These are phyloP conservation scores for Sarotherodon lohbergeri DNA, from an alignment of 2,113 vertebrate species.

Conservation along the genomic window DNA sequence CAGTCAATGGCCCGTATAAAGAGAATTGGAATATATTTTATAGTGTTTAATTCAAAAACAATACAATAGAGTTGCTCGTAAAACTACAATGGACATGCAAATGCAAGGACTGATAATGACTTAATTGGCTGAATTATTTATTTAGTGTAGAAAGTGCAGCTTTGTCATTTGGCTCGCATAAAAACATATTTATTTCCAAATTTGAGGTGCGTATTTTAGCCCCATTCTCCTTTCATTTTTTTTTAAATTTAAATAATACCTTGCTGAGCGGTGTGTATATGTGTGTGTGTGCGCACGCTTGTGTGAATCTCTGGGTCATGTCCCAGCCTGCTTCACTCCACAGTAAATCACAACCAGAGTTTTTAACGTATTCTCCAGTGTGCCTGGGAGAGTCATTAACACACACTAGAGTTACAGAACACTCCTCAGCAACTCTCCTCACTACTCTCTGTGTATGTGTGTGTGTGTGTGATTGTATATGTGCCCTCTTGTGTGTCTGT, in stretches of 20 bases:
- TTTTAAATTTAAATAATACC: accelerated
- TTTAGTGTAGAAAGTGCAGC: background rate
- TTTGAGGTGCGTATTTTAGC: background rate
- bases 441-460: background rate
- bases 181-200: conserved; percentile 6
- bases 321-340: conserved; percentile 61
- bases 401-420: conserved; percentile 64
- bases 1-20: conserved; percentile 48
- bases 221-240: background rate
- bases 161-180: background rate
- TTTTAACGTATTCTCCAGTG: conserved; percentile 66
- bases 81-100: conserved; percentile 8
- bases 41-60: conserved; percentile 24
- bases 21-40: conserved; percentile 22
- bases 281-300: background rate
- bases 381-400: conserved; percentile 70
- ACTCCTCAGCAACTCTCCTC: conserved; percentile 46
- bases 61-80: conserved; percentile 7
- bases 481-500: background rate
- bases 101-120: conserved; percentile 5
- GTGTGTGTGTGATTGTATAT: background rate
- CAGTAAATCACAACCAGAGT: conserved; percentile 67
- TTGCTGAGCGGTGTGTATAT: background rate
- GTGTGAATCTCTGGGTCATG: conserved; percentile 57
- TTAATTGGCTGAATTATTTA: conserved; percentile 31